Evolutionary conservation across 2,888 invertebrate genomes (phyloP), one percentile per base, ranked within the genome.

Genomic region (Scaeva pyrastri): DNA sequence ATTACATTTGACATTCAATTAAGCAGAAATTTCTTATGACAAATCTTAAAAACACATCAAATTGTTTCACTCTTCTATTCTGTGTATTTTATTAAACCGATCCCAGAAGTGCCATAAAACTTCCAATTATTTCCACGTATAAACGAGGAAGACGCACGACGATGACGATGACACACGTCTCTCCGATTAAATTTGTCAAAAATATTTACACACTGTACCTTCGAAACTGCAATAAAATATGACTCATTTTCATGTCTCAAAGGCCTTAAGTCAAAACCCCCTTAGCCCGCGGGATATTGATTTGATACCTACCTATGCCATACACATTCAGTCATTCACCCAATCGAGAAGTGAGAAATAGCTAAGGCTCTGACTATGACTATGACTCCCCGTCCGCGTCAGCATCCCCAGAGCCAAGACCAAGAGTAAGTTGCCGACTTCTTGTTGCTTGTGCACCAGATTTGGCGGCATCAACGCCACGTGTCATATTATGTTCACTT

Each of bases 401-500:
- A n/a, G n/a, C n/a, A n/a, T n/a, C n/a, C n/a, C n/a, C n/a, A n/a
- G n/a, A n/a, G n/a, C n/a, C n/a, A n/a, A n/a, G n/a, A n/a, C n/a
- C n/a, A n/a, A 26, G 60, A 60, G 60, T 21, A 60, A 66, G 8
- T 16, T 31, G 3, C 10, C 31, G 48, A 74, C 55, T 19, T n/a
- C 52, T n/a, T 39, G 31, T 41, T 64, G 41, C 52, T 21, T 43
- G 58, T 21, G 39, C 23, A n/a, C 23, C 26, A 64, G 71, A 72
- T 55, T 72, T 56, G 71, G 36, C 43, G 56, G 43, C 77, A 52
- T 68, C 79, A 52, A 19, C 19, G 74, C 62, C 80, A 81, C 81
- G 84, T 84, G 84, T 58, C 84, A 71, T 71, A 75, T 84, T 75
- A 79, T 71, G 58, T 75, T 74, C 66, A 58, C 52, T 74, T 74